Evolutionary conservation across 2,113 vertebrate genomes (phyloP).

Genomic region (Antidorcas marsupialis): DNA sequence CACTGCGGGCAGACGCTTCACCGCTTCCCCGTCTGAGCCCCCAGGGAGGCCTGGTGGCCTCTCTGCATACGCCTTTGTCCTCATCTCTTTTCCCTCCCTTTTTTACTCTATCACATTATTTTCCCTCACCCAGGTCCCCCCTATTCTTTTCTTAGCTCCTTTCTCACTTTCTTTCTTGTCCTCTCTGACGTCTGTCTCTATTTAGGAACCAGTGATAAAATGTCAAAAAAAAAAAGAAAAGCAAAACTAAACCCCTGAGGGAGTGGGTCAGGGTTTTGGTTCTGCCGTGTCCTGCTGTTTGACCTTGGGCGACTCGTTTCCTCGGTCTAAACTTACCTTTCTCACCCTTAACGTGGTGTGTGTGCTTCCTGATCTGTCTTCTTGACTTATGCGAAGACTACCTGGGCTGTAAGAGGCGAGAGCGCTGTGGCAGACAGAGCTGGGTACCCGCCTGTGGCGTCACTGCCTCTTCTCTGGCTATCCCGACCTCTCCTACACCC

Average conservation of each 20-base stretch:
- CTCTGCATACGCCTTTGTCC: neutral
- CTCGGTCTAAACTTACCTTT: neutral
- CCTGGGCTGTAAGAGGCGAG: neutral
- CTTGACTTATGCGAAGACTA: neutral
- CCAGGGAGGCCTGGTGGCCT: neutral
- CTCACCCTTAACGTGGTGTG: neutral
- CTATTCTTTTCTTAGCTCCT: neutral
- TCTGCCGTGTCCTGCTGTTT: neutral
- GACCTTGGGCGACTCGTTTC: neutral
- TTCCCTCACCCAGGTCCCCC: neutral
- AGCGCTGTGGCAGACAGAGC: neutral
- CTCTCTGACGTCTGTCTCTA: neutral
- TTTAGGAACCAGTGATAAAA: neutral
- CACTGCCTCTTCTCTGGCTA: neutral
- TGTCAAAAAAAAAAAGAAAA: neutral
- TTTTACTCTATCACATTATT: neutral
- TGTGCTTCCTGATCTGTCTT: neutral
- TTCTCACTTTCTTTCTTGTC: neutral
- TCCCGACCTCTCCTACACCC: fast-evolving
- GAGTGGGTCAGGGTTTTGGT: neutral
- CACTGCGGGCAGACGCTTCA: no score
- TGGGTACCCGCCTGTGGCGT: neutral
- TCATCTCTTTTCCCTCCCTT: neutral
- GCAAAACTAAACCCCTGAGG: neutral
- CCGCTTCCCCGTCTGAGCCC: no score